Percentiles rank a stretch among this genome's conserved stretches.
Conservation (phyloP, 2,113 vertebrate genomes). For the Hyaena hyaena region DNA sequence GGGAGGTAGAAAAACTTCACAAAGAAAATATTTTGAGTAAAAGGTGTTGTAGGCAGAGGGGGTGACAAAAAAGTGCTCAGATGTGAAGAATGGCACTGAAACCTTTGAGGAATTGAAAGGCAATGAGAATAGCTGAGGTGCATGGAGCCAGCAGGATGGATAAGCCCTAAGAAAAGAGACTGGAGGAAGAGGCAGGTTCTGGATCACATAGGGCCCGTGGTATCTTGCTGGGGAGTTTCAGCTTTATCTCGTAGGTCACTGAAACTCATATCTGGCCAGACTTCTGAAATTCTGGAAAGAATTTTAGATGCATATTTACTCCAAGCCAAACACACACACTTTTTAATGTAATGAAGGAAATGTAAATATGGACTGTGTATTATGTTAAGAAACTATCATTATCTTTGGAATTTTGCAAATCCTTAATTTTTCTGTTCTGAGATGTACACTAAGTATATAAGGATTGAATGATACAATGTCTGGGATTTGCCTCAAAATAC, state of each 20-base stretch:
- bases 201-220: neutral
- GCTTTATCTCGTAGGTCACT: neutral
- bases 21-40: neutral
- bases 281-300: neutral
- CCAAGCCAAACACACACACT: neutral
- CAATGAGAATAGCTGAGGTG: too few species aligned
- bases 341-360: neutral
- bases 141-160: neutral
- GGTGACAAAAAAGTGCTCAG: neutral
- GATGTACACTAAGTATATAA: neutral
- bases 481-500: neutral
- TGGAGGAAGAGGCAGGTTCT: too few species aligned
- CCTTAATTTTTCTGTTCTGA: neutral
- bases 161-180: neutral
- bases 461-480: neutral
- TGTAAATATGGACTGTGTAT: neutral
- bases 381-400: neutral
- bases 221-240: neutral
- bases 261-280: neutral
- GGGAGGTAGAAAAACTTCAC: neutral
- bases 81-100: neutral
- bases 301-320: neutral
- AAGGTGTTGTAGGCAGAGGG: neutral
- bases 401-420: neutral
- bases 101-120: neutral